These are phyloP conservation scores for Bilobella aurantiaca DNA, from an alignment of 1,140 invertebrate species.

Conservation along the genomic window DNA sequence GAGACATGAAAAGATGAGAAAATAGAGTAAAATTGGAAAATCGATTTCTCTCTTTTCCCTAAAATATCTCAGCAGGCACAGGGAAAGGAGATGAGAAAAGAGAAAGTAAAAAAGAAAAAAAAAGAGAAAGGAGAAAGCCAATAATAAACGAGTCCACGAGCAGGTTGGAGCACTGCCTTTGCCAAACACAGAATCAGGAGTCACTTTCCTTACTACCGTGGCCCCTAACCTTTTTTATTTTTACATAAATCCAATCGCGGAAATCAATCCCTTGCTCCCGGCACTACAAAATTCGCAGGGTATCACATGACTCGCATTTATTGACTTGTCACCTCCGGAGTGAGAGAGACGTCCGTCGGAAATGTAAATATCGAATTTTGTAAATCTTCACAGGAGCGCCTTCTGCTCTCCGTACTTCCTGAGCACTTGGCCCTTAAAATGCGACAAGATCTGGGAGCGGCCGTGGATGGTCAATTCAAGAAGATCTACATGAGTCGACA, in stretches of 20 bases:
- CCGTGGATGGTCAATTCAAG: constrained; percentile 81
- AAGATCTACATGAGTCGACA: constrained; percentile 95
- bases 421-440: constrained; percentile 91
- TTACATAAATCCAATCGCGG: too few species aligned
- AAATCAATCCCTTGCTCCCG: too few species aligned
- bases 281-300: too few species aligned
- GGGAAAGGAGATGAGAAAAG: too few species aligned
- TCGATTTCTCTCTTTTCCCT: background rate
- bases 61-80: background rate
- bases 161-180: too few species aligned
- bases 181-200: too few species aligned
- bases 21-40: background rate
- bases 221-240: too few species aligned
- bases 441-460: constrained; percentile 77
- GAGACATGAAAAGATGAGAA: background rate
- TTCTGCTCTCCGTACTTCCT: constrained; percentile 81
- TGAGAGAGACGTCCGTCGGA: too few species aligned
- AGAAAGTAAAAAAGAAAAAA: background rate
- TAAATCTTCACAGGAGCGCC: constrained; percentile 58
- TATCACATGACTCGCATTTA: too few species aligned
- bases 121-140: background rate
- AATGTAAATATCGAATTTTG: too few species aligned
- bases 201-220: too few species aligned
- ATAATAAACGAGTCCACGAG: too few species aligned
- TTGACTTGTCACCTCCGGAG: background rate